phyloP scores from a whole-genome alignment of 1,140 invertebrate genomes.

The Zaprionus ornatus region DNA sequence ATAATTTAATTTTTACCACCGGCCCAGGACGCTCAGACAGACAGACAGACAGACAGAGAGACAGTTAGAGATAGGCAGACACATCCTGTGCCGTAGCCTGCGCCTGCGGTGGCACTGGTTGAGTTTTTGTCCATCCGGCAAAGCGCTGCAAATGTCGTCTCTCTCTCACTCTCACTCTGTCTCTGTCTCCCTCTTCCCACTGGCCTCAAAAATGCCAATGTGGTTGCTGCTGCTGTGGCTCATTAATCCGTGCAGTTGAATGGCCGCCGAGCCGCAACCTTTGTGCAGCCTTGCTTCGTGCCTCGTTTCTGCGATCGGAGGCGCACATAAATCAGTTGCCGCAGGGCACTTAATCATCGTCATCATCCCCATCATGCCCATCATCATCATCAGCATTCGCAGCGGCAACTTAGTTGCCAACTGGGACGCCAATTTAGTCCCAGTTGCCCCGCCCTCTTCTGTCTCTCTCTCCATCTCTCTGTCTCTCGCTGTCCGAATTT shows the following conservation, averaged over 20 bases:
- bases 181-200: constrained; percentile 7
- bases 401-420: constrained; percentile 26
- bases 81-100: constrained; percentile 42
- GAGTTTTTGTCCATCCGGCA: constrained; percentile 30
- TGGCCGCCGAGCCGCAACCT: constrained; percentile 52
- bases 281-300: constrained; percentile 51
- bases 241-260: constrained; percentile 79
- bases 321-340: constrained; percentile 70
- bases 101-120: constrained; percentile 16
- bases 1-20: constrained; percentile 80
- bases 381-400: constrained; percentile 14
- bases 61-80: constrained; percentile 13
- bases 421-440: constrained; percentile 64
- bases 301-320: constrained; percentile 26
- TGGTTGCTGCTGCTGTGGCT: constrained; percentile 61
- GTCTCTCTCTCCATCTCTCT: neutral
- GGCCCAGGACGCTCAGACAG: constrained; percentile 25
- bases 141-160: constrained; percentile 34
- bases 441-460: no score
- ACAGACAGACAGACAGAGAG: neutral
- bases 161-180: neutral
- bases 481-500: constrained; percentile 61
- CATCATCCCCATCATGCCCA: constrained; percentile 39
- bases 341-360: constrained; percentile 71
- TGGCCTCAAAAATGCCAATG: constrained; percentile 48